Base-by-base conservation (phyloP, 2,113 vertebrate genomes). In the Eretmochelys imbricata region DNA sequence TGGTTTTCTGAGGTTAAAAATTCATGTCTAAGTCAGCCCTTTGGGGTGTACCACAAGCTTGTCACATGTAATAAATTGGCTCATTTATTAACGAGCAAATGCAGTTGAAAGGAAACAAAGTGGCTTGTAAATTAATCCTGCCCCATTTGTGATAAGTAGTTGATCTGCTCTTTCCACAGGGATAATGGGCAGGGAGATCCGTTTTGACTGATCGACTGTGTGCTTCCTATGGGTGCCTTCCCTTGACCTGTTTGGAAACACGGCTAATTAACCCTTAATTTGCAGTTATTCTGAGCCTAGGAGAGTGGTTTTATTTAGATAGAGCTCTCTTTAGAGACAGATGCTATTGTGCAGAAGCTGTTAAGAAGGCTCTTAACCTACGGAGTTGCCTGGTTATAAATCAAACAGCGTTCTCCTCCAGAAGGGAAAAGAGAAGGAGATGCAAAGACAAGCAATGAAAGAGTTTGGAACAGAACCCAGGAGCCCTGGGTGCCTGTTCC, bases 51-150 rank as follows among this genome's bases (percentile, higher is more conserved):
- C 96, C 97, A 94, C 96, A 96, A 54, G 93, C 97, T 89, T 97
- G 96, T 97, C 97, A 96, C 94, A 96, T 96, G 93, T 84, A 96
- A 97, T 97, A 94, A 97, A 96, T 94, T 91, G 97, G 93, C 94
- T 98, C 94, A 25, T 98, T 98, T 96, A 95, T 98, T 96, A 97
- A 91, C 1, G 51, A 5, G 2, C 92, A 94, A 90, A 6, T 91
- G 54, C 25, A 12, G 86, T 85, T 85, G 89, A 94, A 97, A 96
- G 97, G 96, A 96, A 96, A 97, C 95, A 95, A 75, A 96, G 95
- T 87, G 91, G 93, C 91, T 96, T 78, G 91, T 82, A 88, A 97
- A 96, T 92, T 95, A 95, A 93, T 94, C 96, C 93, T 94, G 89
- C 85, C 88, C 92, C 75, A 87, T 82, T 94, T 96, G 93, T 35